Conservation (phyloP, 2,113 vertebrate genomes). For the Amazona guildingii region DNA sequence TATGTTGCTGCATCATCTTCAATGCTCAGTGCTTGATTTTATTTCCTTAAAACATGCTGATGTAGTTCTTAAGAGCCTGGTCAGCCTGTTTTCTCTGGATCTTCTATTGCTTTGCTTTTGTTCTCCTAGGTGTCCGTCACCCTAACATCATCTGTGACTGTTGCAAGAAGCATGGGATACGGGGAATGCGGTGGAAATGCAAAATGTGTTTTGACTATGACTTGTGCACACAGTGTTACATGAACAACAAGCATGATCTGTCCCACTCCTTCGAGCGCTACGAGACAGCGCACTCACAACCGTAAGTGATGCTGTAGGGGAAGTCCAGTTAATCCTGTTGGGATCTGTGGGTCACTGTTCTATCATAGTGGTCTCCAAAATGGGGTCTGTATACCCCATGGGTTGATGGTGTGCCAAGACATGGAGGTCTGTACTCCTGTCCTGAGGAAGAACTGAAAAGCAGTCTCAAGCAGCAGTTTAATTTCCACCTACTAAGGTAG, state of each 20-base stretch:
- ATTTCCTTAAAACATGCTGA: neutral
- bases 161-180: constrained; percentile 96
- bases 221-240: constrained; percentile 97
- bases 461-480: neutral
- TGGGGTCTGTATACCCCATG: fast-evolving
- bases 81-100: neutral
- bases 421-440: neutral
- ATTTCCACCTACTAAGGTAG: neutral
- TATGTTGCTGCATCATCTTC: neutral
- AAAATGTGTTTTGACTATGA: constrained; percentile 96
- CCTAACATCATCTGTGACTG: constrained; percentile 99
- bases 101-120: neutral
- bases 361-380: fast-evolving
- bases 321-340: too few relatives aligned
- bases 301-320: constrained; percentile 81
- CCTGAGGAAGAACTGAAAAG: neutral
- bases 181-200: constrained; percentile 98
- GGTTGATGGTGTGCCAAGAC: neutral
- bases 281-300: constrained; percentile 92
- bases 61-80: neutral
- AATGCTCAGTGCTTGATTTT: fast-evolving
- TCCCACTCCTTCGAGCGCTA: constrained; percentile 92
- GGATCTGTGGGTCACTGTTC: fast-evolving
- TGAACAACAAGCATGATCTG: constrained; percentile 94
- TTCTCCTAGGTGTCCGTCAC: constrained; percentile 87